Evolutionary conservation across 1,140 invertebrate genomes (phyloP), one percentile per base, ranked within the genome.

Genomic region (Camponotus floridanus): DNA sequence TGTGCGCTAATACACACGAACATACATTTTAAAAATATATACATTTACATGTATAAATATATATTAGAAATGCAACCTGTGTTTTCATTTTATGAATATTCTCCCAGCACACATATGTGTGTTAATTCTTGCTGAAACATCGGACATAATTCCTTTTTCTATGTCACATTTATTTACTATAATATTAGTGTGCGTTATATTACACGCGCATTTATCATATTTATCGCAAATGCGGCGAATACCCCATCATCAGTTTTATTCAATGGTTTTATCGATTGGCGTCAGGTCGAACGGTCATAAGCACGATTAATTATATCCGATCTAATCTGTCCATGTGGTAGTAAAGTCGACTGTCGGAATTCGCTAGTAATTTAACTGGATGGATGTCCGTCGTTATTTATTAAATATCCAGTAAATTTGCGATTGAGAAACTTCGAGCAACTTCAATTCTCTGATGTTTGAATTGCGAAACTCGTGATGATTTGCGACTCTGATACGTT

Each of bases 281-380:
- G n/a, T 45, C 67, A 48, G 21, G n/a, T 42, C 36, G 65, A 51
- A 51, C 48, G 48, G 48, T 51, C 48, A 51, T 21, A 68, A 42
- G 8, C n/a, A 42, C 36, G 42, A 48, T 68, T 68, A 68, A 68
- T 68, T 68, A 45, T 21, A 68, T 26, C 67, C 39, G 67, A 26
- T 48, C 42, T 42, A 26, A 59, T 51, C 48, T 21, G 4, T 42
- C 9, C 65, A n/a, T 21, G 64, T n/a, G n/a, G 8, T 21, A 8
- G 26, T 48, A 68, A 42, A 45, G 48, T 68, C 67, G n/a, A 2
- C 39, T 45, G 67, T 42, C 65, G 36, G 36, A 42, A 68, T 68
- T 42, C 39, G 5, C 39, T 68, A 68, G 6, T n/a, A 15, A n/a
- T 21, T 42, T 8, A 68, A 5, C 11, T 11, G 21, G 3, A 13